phyloP scores from a whole-genome alignment of 2,113 vertebrate genomes.

The Chiloscyllium plagiosum region DNA sequence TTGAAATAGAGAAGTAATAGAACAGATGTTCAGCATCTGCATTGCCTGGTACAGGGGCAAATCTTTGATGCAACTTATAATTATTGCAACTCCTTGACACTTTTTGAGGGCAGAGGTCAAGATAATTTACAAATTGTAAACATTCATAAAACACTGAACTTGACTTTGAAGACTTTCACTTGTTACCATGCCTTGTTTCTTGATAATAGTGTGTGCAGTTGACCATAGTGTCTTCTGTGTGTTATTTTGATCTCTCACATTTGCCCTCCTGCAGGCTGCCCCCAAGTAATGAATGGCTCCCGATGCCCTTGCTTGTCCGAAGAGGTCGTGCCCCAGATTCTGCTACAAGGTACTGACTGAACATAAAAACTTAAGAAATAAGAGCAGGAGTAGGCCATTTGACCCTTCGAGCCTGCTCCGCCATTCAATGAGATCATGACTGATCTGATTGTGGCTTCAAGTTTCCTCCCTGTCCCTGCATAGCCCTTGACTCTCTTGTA shows the following conservation, averaged over 20 bases:
- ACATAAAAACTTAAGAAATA: neutral
- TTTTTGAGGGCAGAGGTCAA: neutral
- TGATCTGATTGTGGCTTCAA: neutral
- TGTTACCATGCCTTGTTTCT: neutral
- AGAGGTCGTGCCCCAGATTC: slow-evolving; percentile 31
- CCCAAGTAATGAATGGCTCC: slow-evolving; percentile 36
- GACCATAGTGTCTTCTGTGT: neutral
- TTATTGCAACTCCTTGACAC: neutral
- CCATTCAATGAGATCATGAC: neutral
- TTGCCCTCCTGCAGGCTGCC: slow-evolving; percentile 29
- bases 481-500: neutral
- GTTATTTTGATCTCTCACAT: neutral
- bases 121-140: slow-evolving; percentile 11
- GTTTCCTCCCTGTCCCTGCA: neutral
- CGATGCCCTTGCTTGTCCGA: slow-evolving; percentile 36
- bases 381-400: neutral
- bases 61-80: neutral
- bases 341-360: slow-evolving; percentile 27
- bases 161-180: neutral
- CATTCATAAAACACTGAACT: neutral
- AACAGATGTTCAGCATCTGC: neutral
- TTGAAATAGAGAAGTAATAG: neutral
- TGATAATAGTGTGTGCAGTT: neutral
- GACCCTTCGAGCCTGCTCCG: neutral
- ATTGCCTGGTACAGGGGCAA: neutral